Base-by-base conservation (phyloP, 2,113 vertebrate species). In the Ellobius talpinus region DNA sequence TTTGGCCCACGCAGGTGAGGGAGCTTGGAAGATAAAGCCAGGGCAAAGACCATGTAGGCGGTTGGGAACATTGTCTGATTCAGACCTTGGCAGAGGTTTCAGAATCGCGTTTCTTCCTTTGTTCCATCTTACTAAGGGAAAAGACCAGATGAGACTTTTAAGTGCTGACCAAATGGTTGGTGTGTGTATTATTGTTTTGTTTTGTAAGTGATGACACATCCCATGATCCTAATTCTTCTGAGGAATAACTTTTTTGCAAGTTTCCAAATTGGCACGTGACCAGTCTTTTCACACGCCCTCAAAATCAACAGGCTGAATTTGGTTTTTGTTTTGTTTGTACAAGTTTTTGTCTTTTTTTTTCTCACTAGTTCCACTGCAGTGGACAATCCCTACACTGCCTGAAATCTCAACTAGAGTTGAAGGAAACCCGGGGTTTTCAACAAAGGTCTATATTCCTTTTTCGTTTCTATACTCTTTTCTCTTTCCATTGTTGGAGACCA, bases 201-300 rank as follows among this genome's bases (percentile, higher is more conserved):
- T 96, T 87, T 88, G 23, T 16, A 77, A 88, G 45, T 23, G 77
- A 94, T 93, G 92, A 82, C 92, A 79, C 55, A 88, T 98, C 98
- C 91, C 98, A 96, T 98, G 98, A 98, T 98, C 89, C 4, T 3
- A 63, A 87, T 89, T 98, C 87, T 96, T 87, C 26, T 42, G 93
- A 98, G 97, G 94, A 97, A 79, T 92, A 89, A 97, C 96, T 97
- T 81, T 89, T 90, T 73, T 91, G 61, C 24, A 91, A 47, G 29
- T 17, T 95, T 97, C 91, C 88, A 94, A 5, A 92, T 65, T 36
- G 96, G 93, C 94, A 45, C 66, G 26, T 72, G 97, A 94, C 33
- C 85, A 29, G 21, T 1, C 42, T 31, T 97, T 92, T 76, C 63
- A 1, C 39, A 3, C 7, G 29, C 94, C 90, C 66, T 1, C 52